Evolutionary conservation across 2,888 invertebrate genomes (phyloP), one percentile per base, ranked within the genome.

Genomic region (Synanthedon myopaeformis): DNA sequence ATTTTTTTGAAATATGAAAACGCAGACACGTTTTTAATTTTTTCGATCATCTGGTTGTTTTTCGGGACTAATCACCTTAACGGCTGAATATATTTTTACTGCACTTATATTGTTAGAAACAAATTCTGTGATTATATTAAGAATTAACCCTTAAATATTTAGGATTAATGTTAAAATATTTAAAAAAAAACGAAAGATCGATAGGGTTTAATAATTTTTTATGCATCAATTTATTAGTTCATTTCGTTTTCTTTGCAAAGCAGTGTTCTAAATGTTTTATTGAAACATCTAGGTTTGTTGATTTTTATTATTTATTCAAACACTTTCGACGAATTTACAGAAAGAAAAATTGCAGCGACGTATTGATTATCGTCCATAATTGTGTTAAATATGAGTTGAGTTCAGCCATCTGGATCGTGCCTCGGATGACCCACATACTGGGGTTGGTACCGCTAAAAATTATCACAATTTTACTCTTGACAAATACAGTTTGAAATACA

Each of bases 401-500:
- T 69, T 65, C 62, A 67, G 74, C 76, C 79, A 74, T 69, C 66
- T 61, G 63, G 64, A 67, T 82, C 84, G 84, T 85, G 84, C 66
- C 62, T 69, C 65, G 64, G 64, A 54, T 65, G 85, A 76, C 72
- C 86, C 62, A 86, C 79, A 82, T 84, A 74, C 69, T 61, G 53
- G 56, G 69, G 77, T 82, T 35, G 69, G 76, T 82, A 85, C 87
- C 87, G 87, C 80, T 79, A 85, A 67, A 69, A 87, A 86, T 87
- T 87, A 86, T 75, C 85, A 70, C 74, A 76, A 74, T 71, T 84
- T 82, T 67, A 67, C 75, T 71, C 70, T 62, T 59, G 57, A 59
- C 61, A 61, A 62, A 66, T 64, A 60, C 59, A 52, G 17, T 49
- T 49, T 17, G 2, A 56, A 55, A 54, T 58, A 67, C 64, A 63